Base-by-base conservation (phyloP, 1,140 invertebrate genomes). In the Drosophila rhopaloa region DNA sequence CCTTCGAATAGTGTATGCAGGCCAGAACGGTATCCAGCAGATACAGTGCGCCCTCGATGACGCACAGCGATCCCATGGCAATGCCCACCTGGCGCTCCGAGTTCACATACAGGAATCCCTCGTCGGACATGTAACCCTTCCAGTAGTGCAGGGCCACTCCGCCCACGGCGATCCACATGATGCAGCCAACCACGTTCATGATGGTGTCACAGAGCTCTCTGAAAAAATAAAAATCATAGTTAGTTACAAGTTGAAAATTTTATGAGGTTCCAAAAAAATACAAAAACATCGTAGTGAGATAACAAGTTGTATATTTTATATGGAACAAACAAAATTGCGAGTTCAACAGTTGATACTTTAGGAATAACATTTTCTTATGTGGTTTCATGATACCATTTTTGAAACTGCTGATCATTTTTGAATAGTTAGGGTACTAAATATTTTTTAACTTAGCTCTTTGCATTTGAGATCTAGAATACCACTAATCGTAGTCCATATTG, bases 71-170 rank as follows among this genome's bases (percentile, higher is more conserved):
- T 2, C 97, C 97, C 51, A 97, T 93, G 4, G 96, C 96, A 44
- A 97, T 91, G 65, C 97, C 97, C 40, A 96, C 96, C 91, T 96
- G 94, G 93, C 95, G 94, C 90, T 97, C 96, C 3, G 95, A 94
- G 44, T 91, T 88, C 1, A 95, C 94, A 48, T 94, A 93, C 29
- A 94, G 92, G 91, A 94, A 96, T 77, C 96, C 95, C 79, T 96
- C 94, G 77, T 96, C 96, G 14, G 94, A 93, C 90, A 95, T 94
- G 93, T 97, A 97, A 8, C 96, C 96, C 58, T 95, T 94, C 97
- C 97, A 97, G 92, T 97, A 97, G 92, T 97, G 96, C 16, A 97
- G 93, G 0, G 96, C 96, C 19, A 96, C 96, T 2, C 96, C 97
- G 2, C 96, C 97, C 5, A 97, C 96, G 0, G 96, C 96, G 5